Conservation (phyloP, 2,888 invertebrate species). For the Ryuthela nishihirai region DNA sequence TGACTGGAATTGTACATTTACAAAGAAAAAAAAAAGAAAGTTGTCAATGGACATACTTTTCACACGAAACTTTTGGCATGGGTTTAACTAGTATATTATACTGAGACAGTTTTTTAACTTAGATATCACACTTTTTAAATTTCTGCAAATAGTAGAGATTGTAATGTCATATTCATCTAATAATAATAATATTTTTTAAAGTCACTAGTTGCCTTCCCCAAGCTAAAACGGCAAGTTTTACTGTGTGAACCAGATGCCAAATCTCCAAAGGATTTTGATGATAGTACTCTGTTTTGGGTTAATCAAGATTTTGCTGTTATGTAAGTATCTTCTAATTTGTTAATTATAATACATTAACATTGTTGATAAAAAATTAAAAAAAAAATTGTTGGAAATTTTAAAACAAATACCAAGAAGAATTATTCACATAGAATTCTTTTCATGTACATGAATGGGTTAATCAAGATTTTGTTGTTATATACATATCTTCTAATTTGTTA, state of each 20-base stretch:
- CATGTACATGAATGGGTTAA: too few relatives aligned
- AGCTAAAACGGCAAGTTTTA: conserved; percentile 90
- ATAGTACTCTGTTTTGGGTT: conserved; percentile 90
- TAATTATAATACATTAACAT: too few relatives aligned
- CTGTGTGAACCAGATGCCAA: conserved; percentile 73
- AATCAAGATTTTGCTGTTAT: conserved; percentile 91
- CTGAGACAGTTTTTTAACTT: too few relatives aligned
- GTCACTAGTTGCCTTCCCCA: conserved; percentile 94
- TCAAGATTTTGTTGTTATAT: conserved; percentile 85
- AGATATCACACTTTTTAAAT: neutral
- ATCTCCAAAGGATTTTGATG: conserved; percentile 89
- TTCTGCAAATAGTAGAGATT: neutral
- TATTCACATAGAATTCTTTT: too few relatives aligned
- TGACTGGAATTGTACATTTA: too few relatives aligned
- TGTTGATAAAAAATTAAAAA: too few relatives aligned
- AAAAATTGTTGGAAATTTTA: too few relatives aligned
- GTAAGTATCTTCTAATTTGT: conserved; percentile 52
- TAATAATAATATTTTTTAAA: conserved; percentile 46
- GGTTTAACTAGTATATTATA: too few relatives aligned
- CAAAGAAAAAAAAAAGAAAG: too few relatives aligned
- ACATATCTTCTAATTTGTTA: conserved; percentile 47
- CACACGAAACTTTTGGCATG: too few relatives aligned
- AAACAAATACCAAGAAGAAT: too few relatives aligned
- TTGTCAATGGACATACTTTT: too few relatives aligned
- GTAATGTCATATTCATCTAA: neutral